Evolutionary conservation across 2,888 invertebrate genomes (phyloP).

Genomic region (Pheosia tremula): DNA sequence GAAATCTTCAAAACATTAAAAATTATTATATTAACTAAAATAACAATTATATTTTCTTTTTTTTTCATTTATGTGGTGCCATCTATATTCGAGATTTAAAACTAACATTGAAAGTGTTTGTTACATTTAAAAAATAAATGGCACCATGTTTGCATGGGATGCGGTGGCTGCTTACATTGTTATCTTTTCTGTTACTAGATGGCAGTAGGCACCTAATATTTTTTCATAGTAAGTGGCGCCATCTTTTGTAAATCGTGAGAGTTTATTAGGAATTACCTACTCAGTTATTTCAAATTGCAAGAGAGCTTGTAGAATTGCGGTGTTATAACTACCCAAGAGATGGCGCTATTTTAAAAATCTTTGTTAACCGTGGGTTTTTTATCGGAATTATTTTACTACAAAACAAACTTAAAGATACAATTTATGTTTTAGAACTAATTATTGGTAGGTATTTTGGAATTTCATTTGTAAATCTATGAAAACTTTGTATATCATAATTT

Average conservation of each 20-base stretch:
- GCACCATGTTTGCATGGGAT: background rate
- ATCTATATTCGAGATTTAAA: background rate
- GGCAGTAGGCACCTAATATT: background rate
- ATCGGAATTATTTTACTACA: no score
- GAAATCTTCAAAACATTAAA: no score
- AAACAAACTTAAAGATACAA: no score
- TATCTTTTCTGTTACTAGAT: background rate
- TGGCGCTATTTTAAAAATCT: background rate
- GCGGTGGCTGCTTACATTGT: background rate
- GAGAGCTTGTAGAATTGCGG: no score
- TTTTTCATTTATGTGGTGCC: background rate
- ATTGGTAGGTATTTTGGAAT: no score
- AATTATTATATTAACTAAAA: no score
- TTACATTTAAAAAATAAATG: background rate
- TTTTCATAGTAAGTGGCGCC: background rate
- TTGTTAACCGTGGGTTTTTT: no score
- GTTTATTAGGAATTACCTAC: background rate
- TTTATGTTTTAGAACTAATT: no score
- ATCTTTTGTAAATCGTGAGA: background rate
- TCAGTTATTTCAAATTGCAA: no score
- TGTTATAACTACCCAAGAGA: background rate
- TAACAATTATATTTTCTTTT: no score
- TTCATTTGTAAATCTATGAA: no score
- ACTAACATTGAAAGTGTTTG: background rate
- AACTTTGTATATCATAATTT: no score